Evolutionary conservation across 2,888 invertebrate genomes (phyloP).

Genomic region (Rhyacophila evoluta): DNA sequence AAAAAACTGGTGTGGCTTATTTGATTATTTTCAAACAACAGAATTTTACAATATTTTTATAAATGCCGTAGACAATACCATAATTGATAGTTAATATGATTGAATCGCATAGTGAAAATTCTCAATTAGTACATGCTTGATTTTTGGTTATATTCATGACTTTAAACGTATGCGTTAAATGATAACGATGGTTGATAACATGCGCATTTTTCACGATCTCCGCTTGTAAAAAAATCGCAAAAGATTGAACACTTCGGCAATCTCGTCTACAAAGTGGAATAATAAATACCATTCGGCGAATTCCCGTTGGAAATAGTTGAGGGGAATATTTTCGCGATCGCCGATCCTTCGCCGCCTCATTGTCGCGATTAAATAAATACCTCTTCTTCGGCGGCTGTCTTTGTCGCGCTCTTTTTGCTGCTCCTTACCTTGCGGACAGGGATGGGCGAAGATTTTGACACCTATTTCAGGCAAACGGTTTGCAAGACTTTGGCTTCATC

Average conservation of each 20-base stretch:
- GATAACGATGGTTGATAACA: not conserved
- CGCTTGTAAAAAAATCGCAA: not conserved
- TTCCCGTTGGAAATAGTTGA: slow-evolving; percentile 17
- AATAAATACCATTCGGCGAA: not conserved
- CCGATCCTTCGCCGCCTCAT: slow-evolving; percentile 22
- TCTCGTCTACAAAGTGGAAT: not conserved
- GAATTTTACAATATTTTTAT: too few relatives aligned
- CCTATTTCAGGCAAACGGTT: too few relatives aligned
- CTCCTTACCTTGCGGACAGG: not conserved
- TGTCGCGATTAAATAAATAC: slow-evolving; percentile 22
- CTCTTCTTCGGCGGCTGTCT: not conserved
- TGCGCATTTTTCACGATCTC: not conserved
- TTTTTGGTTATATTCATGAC: too few relatives aligned
- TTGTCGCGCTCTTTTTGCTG: slow-evolving; percentile 5
- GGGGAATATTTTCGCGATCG: slow-evolving; percentile 1
- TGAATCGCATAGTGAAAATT: too few relatives aligned
- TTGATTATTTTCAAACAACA: too few relatives aligned
- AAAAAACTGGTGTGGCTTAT: too few relatives aligned
- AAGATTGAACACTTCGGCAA: not conserved
- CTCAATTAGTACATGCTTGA: too few relatives aligned
- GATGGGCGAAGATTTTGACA: not conserved
- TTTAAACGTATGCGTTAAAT: not conserved
- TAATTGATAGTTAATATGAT: too few relatives aligned
- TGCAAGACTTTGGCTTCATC: too few relatives aligned
- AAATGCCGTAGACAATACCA: too few relatives aligned